Conservation (phyloP, 2,888 invertebrate genomes). For the Eucera pruinosa region DNA sequence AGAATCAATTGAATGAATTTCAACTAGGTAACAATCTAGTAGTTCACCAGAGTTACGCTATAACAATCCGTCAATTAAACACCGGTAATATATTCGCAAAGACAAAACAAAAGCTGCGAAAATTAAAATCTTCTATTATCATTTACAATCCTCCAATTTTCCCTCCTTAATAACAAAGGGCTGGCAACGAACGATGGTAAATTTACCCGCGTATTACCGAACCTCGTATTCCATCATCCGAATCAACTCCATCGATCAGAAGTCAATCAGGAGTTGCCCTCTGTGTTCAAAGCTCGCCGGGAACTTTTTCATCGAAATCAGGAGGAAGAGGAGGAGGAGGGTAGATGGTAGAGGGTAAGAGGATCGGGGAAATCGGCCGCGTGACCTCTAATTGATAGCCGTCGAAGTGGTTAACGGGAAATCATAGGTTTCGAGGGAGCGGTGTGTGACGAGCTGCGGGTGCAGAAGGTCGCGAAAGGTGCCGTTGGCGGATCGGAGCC, state of each 20-base stretch:
- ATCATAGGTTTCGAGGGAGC: constrained; percentile 66
- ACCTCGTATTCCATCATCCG: no score
- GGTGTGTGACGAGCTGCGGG: constrained; percentile 51
- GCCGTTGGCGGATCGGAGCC: constrained; percentile 51
- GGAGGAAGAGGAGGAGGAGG: constrained; percentile 42
- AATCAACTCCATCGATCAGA: not conserved
- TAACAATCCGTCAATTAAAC: no score
- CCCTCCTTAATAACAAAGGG: no score
- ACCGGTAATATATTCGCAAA: no score
- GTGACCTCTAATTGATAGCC: constrained; percentile 67
- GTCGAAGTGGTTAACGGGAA: constrained; percentile 68
- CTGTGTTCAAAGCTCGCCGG: constrained; percentile 12
- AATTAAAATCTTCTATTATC: no score
- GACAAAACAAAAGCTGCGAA: no score
- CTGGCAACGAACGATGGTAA: no score
- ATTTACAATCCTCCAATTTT: no score
- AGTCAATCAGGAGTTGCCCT: not conserved
- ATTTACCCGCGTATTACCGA: no score
- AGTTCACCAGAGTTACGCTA: no score
- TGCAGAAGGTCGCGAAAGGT: constrained; percentile 51
- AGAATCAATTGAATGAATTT: no score
- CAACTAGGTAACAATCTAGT: no score
- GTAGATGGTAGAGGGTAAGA: constrained; percentile 52
- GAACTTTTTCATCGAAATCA: constrained; percentile 54
- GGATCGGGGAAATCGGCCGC: constrained; percentile 38